Evolutionary conservation across 2,797 vertebrate genomes (phyloP), one percentile per base, ranked within the genome.

Genomic region (Smutsia temminckii): DNA sequence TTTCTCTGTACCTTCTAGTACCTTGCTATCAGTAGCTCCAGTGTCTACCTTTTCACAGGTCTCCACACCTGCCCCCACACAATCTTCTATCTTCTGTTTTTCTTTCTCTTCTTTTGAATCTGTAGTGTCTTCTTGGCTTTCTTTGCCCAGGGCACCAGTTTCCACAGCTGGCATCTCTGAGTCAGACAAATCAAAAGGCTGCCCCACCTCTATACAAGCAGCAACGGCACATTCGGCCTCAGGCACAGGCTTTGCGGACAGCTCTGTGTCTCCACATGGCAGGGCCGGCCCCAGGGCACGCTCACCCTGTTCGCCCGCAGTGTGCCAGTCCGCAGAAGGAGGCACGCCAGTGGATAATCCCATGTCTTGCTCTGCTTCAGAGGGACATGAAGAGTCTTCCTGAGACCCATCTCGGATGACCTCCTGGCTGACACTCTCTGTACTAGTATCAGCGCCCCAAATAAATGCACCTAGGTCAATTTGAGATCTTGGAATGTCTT

Each of bases 401-500:
- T 69, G 98, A 92, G 98, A 98, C 94, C 92, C 53, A 29, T 97
- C 96, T 55, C 97, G 68, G 85, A 96, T 74, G 53, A 87, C 77
- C 95, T 98, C 98, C 97, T 98, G 98, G 97, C 97, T 98, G 97
- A 97, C 87, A 98, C 78, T 98, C 95, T 97, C 96, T 97, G 98
- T 96, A 96, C 98, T 98, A 98, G 98, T 98, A 97, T 99, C 99
- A 96, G 99, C 98, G 34, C 98, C 98, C 99, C 99, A 99, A 98
- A 97, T 98, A 96, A 99, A 98, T 97, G 97, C 97, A 97, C 97
- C 99, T 99, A 99, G 97, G 96, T 98, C 97, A 98, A 97, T 98
- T 74, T 98, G 98, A 98, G 97, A 97, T 94, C 98, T 97, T 97
- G 96, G 92, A 98, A 94, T 95, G 96, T 98, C 98, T 98, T 98